A percentile compares a stretch with the other conserved stretches of the same genome.
These are phyloP conservation scores for Thomomys bottae DNA, from an alignment of 2,113 vertebrate species.

Conservation along the genomic window DNA sequence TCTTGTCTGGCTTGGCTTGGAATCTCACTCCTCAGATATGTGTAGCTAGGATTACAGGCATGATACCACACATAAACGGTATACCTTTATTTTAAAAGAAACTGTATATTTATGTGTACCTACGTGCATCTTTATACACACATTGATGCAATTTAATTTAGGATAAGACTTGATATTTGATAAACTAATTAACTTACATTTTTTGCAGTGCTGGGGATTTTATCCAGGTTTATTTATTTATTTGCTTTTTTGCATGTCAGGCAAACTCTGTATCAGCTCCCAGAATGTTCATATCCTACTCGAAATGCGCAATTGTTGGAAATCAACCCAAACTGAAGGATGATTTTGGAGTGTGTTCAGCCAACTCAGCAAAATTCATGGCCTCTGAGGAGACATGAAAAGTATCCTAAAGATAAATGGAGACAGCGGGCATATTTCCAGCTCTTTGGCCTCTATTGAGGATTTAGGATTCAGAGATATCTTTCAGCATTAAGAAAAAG, in stretches of 20 bases:
- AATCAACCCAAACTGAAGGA: constrained; percentile 15
- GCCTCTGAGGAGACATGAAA: not conserved
- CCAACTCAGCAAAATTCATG: not conserved
- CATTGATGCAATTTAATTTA: not conserved
- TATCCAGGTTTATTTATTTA: not conserved
- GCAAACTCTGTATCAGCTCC: not conserved
- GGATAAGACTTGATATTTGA: not conserved
- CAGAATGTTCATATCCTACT: constrained; percentile 21
- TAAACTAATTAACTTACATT: not conserved
- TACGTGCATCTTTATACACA: not conserved
- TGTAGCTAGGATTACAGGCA: too few relatives aligned
- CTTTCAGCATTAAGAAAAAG: not conserved
- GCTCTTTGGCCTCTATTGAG: not conserved
- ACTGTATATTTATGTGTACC: not conserved
- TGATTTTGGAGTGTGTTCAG: not conserved
- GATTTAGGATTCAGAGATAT: not conserved
- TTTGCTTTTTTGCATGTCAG: not conserved
- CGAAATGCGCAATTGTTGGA: constrained; percentile 60
- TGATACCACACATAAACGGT: too few relatives aligned
- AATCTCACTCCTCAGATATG: too few relatives aligned
- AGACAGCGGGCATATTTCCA: not conserved
- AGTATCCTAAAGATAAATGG: not conserved
- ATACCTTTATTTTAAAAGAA: too few relatives aligned
- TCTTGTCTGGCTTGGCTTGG: too few relatives aligned
- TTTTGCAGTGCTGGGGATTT: not conserved